phyloP scores from a whole-genome alignment of 1,140 invertebrate species.

The Campodea augens region DNA sequence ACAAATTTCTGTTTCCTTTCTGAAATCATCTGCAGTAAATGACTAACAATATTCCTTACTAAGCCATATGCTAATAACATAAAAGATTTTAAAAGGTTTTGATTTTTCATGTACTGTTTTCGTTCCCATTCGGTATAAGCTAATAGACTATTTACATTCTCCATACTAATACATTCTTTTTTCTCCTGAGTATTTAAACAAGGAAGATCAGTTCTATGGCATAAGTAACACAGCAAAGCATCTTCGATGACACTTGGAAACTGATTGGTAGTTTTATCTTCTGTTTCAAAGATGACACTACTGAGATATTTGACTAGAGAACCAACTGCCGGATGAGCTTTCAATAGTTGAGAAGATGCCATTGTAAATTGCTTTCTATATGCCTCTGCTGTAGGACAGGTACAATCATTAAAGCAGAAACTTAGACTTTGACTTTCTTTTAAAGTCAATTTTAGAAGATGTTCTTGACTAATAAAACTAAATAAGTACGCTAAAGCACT shows the following conservation, averaged over 20 bases:
- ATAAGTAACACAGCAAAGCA: slow-evolving; percentile 58
- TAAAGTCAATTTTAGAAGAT: slow-evolving; percentile 30
- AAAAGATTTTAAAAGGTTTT: slow-evolving; percentile 39
- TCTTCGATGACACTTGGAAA: slow-evolving; percentile 56
- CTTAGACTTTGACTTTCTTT: slow-evolving; percentile 55
- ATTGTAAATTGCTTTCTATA: slow-evolving; percentile 30
- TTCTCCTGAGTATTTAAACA: slow-evolving; percentile 27
- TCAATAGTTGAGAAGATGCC: slow-evolving; percentile 14
- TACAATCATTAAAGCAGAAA: slow-evolving; percentile 69
- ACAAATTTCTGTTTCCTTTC: slow-evolving; percentile 48
- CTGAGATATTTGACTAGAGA: neutral
- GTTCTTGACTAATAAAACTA: slow-evolving; percentile 42
- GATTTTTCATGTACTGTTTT: slow-evolving; percentile 39
- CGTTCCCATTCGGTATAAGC: slow-evolving; percentile 55
- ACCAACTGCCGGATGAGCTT: slow-evolving; percentile 14
- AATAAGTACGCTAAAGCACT: slow-evolving; percentile 63
- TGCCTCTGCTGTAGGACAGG: slow-evolving; percentile 49
- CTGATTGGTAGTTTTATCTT: neutral
- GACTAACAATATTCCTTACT: slow-evolving; percentile 51
- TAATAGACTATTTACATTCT: slow-evolving; percentile 50
- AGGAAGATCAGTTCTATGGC: slow-evolving; percentile 56
- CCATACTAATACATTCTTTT: slow-evolving; percentile 34
- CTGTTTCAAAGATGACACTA: neutral
- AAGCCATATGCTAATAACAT: slow-evolving; percentile 55
- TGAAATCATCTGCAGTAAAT: slow-evolving; percentile 55